phyloP scores from a whole-genome alignment of 2,888 invertebrate species.

The Hydropsyche betteni region DNA sequence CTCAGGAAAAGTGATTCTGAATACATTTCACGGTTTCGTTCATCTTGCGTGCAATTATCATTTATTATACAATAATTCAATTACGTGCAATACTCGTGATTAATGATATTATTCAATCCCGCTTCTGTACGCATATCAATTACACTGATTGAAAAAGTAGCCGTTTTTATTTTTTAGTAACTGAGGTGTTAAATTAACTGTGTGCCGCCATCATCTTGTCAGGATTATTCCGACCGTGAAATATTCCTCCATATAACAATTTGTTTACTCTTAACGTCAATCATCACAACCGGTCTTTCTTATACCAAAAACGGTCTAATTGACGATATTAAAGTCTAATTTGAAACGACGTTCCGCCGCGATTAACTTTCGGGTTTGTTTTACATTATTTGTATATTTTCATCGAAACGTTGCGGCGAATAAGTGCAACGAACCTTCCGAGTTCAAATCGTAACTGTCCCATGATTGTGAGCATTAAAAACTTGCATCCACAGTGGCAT shows the following conservation, averaged over 20 bases:
- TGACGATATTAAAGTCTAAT: too few species aligned
- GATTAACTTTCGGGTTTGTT: too few species aligned
- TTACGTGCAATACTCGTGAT: background rate
- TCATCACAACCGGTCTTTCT: background rate
- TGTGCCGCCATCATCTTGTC: conserved; percentile 15
- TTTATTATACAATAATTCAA: conserved; percentile 15
- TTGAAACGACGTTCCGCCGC: too few species aligned
- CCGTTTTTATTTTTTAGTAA: background rate
- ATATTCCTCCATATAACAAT: background rate
- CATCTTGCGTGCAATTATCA: background rate
- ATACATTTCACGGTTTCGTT: conserved; percentile 21
- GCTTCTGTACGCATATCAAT: background rate
- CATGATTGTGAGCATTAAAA: too few species aligned
- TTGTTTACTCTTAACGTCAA: conserved; percentile 23
- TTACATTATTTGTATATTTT: too few species aligned
- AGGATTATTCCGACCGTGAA: conserved; percentile 20
- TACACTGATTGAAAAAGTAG: background rate
- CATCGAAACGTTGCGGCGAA: too few species aligned
- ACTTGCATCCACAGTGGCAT: too few species aligned
- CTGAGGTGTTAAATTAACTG: conserved; percentile 20
- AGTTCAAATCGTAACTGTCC: too few species aligned
- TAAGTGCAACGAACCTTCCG: too few species aligned
- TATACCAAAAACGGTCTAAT: background rate
- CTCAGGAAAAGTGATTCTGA: conserved; percentile 14
- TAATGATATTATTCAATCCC: background rate